Evolutionary conservation across 2,888 invertebrate species (phyloP).

Genomic region (Charanyca ferruginea): DNA sequence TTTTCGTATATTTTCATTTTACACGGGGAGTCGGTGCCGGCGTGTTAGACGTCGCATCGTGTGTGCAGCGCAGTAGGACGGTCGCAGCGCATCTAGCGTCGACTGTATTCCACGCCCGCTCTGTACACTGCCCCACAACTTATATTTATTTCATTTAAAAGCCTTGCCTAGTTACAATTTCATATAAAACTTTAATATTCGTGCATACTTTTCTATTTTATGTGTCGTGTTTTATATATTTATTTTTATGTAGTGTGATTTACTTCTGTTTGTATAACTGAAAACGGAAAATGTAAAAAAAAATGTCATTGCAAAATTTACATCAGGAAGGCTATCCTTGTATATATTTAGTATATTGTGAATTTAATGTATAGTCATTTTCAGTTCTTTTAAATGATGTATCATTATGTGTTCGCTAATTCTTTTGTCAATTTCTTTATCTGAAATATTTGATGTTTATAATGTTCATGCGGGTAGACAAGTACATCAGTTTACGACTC

Average conservation of each 20-base stretch:
- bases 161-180: conserved; percentile 85
- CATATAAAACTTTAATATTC: conserved; percentile 78
- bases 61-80: conserved; percentile 15
- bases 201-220: conserved; percentile 84
- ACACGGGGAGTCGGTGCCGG: conserved; percentile 63
- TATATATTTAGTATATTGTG: conserved; percentile 88
- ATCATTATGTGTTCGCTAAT: conserved; percentile 76
- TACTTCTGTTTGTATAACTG: conserved; percentile 88
- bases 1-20: conserved; percentile 86
- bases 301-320: conserved; percentile 80
- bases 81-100: conserved; percentile 32
- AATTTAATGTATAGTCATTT: conserved; percentile 84
- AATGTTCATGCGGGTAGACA: conserved; percentile 57
- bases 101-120: conserved; percentile 43
- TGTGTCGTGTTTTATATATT: conserved; percentile 89
- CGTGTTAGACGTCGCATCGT: conserved; percentile 34
- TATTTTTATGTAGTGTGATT: conserved; percentile 89
- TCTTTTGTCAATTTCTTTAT: conserved; percentile 71
- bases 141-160: conserved; percentile 84
- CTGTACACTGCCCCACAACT: conserved; percentile 69
- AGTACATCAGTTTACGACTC: conserved; percentile 53
- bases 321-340: conserved; percentile 82
- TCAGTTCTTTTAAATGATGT: conserved; percentile 79
- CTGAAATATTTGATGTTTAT: conserved; percentile 71
- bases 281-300: conserved; percentile 85